A percentile compares a stretch with the other conserved stretches of the same genome.
Evolutionary conservation across 2,797 vertebrate genomes (phyloP).

Genomic region (Hippopotamyrus pictus): DNA sequence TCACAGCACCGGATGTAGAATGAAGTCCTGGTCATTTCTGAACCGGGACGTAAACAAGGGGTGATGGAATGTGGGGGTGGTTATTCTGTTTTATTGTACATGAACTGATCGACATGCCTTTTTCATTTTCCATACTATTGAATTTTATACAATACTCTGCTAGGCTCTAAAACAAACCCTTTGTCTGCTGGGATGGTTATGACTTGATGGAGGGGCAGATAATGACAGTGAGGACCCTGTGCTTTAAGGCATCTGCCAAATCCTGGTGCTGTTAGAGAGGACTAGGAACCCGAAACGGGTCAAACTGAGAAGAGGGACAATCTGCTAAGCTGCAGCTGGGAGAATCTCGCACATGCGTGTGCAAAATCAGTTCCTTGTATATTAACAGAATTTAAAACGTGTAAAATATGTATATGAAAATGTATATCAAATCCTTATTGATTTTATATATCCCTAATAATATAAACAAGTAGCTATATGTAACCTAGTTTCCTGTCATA

Average conservation of each 20-base stretch:
- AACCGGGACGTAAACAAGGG: not conserved
- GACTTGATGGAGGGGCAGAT: not conserved
- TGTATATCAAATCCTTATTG: constrained; percentile 18
- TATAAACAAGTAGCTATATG: not conserved
- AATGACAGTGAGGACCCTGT: not conserved
- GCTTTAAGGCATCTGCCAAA: not conserved
- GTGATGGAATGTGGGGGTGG: not conserved
- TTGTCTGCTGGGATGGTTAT: not conserved
- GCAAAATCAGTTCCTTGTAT: constrained; percentile 17
- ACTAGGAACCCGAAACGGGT: not conserved
- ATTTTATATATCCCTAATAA: constrained; percentile 22
- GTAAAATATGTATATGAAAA: constrained; percentile 22
- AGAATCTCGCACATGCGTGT: not conserved
- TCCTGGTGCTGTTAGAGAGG: not conserved
- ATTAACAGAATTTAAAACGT: constrained; percentile 12
- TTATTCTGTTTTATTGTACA: not conserved
- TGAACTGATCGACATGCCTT: constrained; percentile 1
- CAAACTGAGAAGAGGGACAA: not conserved
- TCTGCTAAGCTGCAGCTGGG: not conserved
- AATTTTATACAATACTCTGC: not conserved
- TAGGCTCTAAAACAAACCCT: not conserved
- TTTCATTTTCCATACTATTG: not conserved
- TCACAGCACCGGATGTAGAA: not conserved
- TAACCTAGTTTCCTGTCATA: not conserved
- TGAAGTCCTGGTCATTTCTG: not conserved